Conservation (phyloP, 92 coral and sea anemone species). For the Desmophyllum pertusum region DNA sequence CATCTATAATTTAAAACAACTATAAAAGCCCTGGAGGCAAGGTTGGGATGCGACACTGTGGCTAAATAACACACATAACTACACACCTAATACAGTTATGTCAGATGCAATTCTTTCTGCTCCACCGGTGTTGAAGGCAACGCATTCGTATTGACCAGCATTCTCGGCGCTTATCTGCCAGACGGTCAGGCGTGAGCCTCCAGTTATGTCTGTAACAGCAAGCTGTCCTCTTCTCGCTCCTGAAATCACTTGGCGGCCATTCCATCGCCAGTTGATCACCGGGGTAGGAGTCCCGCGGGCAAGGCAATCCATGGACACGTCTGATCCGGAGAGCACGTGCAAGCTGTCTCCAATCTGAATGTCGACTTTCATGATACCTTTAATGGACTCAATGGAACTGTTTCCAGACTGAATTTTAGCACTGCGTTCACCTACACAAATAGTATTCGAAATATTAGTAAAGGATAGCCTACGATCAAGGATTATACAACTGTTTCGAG, state of each 20-base stretch:
- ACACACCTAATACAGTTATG: slow-evolving; percentile 69
- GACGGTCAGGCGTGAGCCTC: slow-evolving; percentile 53
- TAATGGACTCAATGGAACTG: slow-evolving; percentile 56
- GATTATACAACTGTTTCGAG: too few relatives aligned
- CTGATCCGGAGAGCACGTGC: slow-evolving; percentile 67
- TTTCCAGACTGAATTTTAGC: slow-evolving; percentile 68
- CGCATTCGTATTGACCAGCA: slow-evolving; percentile 72
- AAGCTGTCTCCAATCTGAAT: slow-evolving; percentile 69
- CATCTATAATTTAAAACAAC: background rate
- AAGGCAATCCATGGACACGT: slow-evolving; percentile 63
- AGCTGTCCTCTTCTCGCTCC: slow-evolving; percentile 55
- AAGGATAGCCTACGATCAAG: too few relatives aligned
- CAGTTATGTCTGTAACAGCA: slow-evolving; percentile 19
- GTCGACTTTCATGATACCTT: slow-evolving; percentile 33
- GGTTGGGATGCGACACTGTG: background rate
- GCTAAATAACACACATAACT: background rate
- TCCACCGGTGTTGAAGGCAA: slow-evolving; percentile 79
- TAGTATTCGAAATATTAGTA: background rate
- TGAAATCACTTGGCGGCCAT: slow-evolving; percentile 58
- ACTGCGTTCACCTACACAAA: slow-evolving; percentile 69
- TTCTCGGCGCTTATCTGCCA: slow-evolving; percentile 48
- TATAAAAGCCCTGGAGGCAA: background rate
- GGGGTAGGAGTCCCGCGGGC: slow-evolving; percentile 82
- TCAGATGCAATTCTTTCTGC: slow-evolving; percentile 67
- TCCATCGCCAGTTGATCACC: slow-evolving; percentile 65